Evolutionary conservation across 2,888 invertebrate species (phyloP).

Genomic region (Synanthedon myopaeformis): DNA sequence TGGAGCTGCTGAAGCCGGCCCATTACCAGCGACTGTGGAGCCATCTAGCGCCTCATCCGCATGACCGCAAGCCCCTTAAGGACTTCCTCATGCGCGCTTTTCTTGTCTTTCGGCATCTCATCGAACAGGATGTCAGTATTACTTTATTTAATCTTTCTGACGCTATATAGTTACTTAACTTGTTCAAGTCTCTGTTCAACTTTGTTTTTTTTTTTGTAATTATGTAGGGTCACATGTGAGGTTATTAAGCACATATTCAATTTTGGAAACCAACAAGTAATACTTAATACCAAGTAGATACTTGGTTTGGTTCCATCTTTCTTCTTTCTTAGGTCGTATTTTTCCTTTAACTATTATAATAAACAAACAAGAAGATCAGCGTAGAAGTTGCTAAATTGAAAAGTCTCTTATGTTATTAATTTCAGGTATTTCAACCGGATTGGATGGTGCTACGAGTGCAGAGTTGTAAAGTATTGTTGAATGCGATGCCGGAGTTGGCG

Average conservation of each 20-base stretch:
- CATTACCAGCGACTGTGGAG: conserved; percentile 92
- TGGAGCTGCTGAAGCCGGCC: conserved; percentile 87
- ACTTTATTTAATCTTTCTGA: not conserved
- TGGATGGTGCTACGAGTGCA: conserved; percentile 93
- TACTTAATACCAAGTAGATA: no score
- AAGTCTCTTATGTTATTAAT: not conserved
- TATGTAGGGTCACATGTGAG: no score
- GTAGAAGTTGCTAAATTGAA: no score
- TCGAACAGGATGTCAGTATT: conserved; percentile 76
- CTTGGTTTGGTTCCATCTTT: no score
- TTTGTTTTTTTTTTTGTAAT: no score
- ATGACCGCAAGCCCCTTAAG: conserved; percentile 84
- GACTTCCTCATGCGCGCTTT: conserved; percentile 88
- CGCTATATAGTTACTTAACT: not conserved
- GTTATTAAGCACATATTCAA: no score
- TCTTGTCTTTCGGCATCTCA: conserved; percentile 82
- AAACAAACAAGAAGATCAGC: no score
- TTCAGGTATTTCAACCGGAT: conserved; percentile 82
- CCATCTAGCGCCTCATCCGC: conserved; percentile 75
- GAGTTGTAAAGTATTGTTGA: conserved; percentile 86
- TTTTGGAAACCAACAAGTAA: no score
- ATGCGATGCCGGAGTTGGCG: conserved; percentile 88
- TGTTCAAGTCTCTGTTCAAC: no score
- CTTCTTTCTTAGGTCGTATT: no score
- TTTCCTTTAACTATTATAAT: no score